Evolutionary conservation across 2,797 vertebrate genomes (phyloP).

Genomic region (Aphelocoma californica): DNA sequence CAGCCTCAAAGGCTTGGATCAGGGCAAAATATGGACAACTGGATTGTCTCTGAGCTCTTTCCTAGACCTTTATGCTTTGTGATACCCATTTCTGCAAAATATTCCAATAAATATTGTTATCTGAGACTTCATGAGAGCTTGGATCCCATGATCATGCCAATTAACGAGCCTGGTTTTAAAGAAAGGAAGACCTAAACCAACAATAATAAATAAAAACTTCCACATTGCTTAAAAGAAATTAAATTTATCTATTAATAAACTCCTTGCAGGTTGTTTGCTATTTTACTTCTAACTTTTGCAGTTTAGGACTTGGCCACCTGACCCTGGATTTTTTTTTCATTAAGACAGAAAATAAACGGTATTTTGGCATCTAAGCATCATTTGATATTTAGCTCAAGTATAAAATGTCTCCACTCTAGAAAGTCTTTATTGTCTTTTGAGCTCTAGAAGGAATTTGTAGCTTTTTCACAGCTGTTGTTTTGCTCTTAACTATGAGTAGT

Average conservation of each 20-base stretch:
- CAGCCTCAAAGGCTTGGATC: background rate
- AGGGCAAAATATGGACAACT: background rate
- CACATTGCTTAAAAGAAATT: background rate
- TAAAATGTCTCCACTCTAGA: background rate
- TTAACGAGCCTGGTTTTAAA: background rate
- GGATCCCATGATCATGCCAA: background rate
- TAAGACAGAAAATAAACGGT: background rate
- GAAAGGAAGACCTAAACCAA: background rate
- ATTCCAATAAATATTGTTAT: background rate
- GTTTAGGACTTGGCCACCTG: background rate
- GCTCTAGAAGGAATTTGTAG: conserved; percentile 21
- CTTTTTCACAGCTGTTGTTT: conserved; percentile 51
- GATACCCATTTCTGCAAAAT: background rate
- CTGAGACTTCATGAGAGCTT: background rate
- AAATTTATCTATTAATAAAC: background rate
- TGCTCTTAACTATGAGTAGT: background rate
- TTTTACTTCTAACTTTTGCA: background rate
- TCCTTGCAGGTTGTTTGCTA: background rate
- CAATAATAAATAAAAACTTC: background rate
- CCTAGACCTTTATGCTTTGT: background rate
- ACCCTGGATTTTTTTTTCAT: background rate
- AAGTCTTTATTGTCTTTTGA: conserved; percentile 9
- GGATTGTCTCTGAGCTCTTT: background rate
- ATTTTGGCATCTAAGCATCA: background rate
- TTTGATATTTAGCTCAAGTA: background rate